phyloP scores from a whole-genome alignment of 2,888 invertebrate genomes.

The Tipula confusa region DNA sequence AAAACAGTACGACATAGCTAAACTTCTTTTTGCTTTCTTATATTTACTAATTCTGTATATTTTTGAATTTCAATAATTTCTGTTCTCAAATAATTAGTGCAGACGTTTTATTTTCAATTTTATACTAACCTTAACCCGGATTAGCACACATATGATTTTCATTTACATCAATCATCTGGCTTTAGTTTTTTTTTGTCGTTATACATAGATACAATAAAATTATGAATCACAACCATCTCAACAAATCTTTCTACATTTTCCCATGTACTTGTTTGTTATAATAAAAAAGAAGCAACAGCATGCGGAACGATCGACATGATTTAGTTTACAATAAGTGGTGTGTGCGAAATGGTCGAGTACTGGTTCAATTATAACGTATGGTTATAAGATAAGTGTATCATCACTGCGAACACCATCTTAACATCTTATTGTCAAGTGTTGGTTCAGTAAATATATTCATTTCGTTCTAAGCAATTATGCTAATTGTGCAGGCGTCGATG shows the following conservation, averaged over 20 bases:
- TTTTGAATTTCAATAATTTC: too few relatives aligned
- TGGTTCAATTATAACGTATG: neutral
- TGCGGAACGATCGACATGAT: neutral
- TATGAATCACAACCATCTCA: neutral
- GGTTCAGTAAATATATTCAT: neutral
- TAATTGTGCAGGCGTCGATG: constrained; percentile 20
- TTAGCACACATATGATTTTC: neutral
- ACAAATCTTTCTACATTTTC: neutral
- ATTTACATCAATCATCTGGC: neutral
- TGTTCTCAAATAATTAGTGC: too few relatives aligned
- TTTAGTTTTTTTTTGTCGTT: neutral
- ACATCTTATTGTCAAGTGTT: neutral
- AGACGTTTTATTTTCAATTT: neutral
- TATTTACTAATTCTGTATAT: too few relatives aligned
- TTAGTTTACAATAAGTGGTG: neutral
- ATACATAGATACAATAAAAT: neutral
- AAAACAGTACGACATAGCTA: too few relatives aligned
- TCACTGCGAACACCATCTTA: neutral
- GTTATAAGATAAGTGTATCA: neutral
- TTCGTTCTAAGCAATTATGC: neutral
- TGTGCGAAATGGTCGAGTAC: neutral
- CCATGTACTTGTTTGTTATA: neutral
- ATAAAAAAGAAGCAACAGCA: neutral
- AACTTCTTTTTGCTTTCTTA: too few relatives aligned
- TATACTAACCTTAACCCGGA: neutral